phyloP scores from a whole-genome alignment of 2,113 vertebrate species.

The Delphinus delphis region DNA sequence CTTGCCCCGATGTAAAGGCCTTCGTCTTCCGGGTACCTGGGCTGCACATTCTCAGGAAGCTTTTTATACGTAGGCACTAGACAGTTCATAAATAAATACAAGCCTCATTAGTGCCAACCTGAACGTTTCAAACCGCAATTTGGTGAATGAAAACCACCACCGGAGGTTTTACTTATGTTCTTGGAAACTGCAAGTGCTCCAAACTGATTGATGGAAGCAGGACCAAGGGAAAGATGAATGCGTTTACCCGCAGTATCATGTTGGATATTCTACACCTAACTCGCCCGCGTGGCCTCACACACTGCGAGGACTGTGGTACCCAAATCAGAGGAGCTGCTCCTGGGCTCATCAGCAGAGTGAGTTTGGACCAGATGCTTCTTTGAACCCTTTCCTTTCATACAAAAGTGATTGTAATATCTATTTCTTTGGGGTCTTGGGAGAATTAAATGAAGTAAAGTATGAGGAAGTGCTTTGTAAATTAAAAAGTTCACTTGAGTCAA shows the following conservation, averaged over 20 bases:
- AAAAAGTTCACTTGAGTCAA: background rate
- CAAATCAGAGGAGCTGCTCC: background rate
- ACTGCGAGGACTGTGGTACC: accelerated
- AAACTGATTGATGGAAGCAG: background rate
- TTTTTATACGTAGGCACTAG: constrained; percentile 91
- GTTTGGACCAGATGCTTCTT: background rate
- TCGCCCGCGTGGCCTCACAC: accelerated
- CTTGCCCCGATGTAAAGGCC: constrained; percentile 94
- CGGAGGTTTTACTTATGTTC: background rate
- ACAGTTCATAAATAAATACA: background rate
- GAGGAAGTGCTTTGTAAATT: background rate
- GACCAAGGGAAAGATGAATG: background rate
- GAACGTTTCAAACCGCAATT: accelerated
- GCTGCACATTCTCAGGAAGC: constrained; percentile 90
- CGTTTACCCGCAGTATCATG: accelerated
- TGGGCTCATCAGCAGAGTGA: background rate
- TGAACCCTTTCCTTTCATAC: background rate
- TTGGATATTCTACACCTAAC: background rate
- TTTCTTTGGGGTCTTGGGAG: background rate
- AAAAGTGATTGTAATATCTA: background rate
- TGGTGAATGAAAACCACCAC: background rate
- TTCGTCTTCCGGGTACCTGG: constrained; percentile 95
- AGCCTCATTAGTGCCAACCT: background rate
- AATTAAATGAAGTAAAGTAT: background rate
- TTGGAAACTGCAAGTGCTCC: background rate